phyloP scores from a whole-genome alignment of 2,797 vertebrate species.

The Thripadectes ignobilis region DNA sequence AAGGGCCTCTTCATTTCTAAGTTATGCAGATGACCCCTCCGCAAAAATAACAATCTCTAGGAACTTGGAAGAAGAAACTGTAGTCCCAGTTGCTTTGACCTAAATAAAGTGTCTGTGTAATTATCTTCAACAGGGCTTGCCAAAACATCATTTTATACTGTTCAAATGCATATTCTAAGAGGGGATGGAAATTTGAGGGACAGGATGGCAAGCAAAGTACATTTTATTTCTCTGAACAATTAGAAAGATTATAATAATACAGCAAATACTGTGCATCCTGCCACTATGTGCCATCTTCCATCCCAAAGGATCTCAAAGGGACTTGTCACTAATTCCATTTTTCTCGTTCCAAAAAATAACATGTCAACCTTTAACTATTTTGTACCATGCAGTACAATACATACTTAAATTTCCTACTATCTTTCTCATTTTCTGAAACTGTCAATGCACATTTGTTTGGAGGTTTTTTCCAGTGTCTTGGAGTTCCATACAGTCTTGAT shows the following conservation, averaged over 20 bases:
- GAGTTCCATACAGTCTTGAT: not conserved
- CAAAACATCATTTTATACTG: slow-evolving; percentile 68
- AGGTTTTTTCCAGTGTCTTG: not conserved
- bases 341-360: slow-evolving; percentile 59
- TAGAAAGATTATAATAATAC: slow-evolving; percentile 63
- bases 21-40: slow-evolving; percentile 43
- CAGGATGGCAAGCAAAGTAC: slow-evolving; percentile 48
- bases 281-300: slow-evolving; percentile 62
- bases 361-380: slow-evolving; percentile 65
- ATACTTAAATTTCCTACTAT: not conserved
- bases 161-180: slow-evolving; percentile 68
- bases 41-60: slow-evolving; percentile 47
- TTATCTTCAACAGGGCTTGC: slow-evolving; percentile 42
- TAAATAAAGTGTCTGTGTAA: slow-evolving; percentile 60
- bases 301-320: slow-evolving; percentile 64
- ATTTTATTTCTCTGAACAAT: slow-evolving; percentile 21
- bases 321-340: slow-evolving; percentile 65
- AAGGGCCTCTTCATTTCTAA: slow-evolving; percentile 23
- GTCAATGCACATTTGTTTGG: not conserved
- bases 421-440: not conserved
- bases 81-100: slow-evolving; percentile 54
- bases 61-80: slow-evolving; percentile 39
- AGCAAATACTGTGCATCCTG: slow-evolving; percentile 60
- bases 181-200: slow-evolving; percentile 27
- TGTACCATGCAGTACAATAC: slow-evolving; percentile 8